A percentile compares a stretch with the other conserved stretches of the same genome.
These are phyloP conservation scores for Drosophila subsilvestris DNA, from an alignment of 2,888 invertebrate genomes.

Conservation along the genomic window DNA sequence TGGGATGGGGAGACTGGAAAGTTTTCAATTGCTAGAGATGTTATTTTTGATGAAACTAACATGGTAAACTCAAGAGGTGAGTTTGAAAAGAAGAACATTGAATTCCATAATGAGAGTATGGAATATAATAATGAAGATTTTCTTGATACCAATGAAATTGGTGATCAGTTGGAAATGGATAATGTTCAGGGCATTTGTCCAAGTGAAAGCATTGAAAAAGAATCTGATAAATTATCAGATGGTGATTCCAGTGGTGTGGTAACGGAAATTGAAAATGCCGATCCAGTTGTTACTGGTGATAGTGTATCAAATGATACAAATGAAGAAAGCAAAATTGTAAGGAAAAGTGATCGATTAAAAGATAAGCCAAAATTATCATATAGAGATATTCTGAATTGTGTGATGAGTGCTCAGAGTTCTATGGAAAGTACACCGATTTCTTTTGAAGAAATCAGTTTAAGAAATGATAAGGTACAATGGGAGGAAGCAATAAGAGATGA, in stretches of 20 bases:
- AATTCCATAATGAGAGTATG: background rate
- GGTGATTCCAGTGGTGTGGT: background rate
- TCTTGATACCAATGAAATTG: too few species aligned
- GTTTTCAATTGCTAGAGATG: conserved; percentile 47
- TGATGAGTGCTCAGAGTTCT: conserved; percentile 5
- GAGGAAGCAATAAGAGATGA: conserved; percentile 15
- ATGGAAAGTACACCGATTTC: background rate
- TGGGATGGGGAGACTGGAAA: conserved; percentile 27
- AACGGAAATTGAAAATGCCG: background rate
- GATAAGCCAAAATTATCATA: too few species aligned
- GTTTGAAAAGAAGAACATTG: too few species aligned
- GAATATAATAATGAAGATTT: background rate
- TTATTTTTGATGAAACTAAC: conserved; percentile 27
- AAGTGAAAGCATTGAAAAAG: background rate
- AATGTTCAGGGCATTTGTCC: background rate
- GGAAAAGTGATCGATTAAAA: too few species aligned
- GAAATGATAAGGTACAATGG: conserved; percentile 15
- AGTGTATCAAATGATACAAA: too few species aligned
- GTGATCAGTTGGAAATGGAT: too few species aligned
- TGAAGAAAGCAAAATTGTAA: too few species aligned
- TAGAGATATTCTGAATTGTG: background rate
- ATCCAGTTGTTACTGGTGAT: background rate
- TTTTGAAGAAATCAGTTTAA: conserved; percentile 5
- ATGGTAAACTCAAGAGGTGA: background rate
- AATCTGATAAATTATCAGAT: background rate